Evolutionary conservation across 2,797 vertebrate genomes (phyloP), one percentile per base, ranked within the genome.

Genomic region (Brotogeris chrysoptera): DNA sequence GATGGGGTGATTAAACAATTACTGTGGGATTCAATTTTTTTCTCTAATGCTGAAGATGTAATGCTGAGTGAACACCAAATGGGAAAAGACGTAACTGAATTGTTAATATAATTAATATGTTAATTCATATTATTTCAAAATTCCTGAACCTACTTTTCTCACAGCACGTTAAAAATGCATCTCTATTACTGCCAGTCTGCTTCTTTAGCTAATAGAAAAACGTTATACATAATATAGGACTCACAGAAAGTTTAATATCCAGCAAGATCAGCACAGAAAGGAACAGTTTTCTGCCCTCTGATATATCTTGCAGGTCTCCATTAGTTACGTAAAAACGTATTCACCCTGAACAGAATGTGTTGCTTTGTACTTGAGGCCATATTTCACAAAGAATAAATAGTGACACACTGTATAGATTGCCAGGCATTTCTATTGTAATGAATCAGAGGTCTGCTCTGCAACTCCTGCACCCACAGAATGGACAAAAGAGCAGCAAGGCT

Each of bases 191-290:
- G 28, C n/a, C 34, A 81, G 41, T 30, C 9, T 70, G 5, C 28
- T 92, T 36, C 59, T 76, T 63, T 53, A 76, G 24, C 24, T 77
- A 91, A 94, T 8, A 87, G 85, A 72, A 92, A 95, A 71, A 68
- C 7, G 8, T 60, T 69, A 55, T 27, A 43, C 16, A 4, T 90
- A 50, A 70, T 82, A 39, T 7, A 92, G 61, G 28, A 61, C 60
- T 89, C 60, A 44, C 24, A 86, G 63, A 59, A 88, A 69, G 66
- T 80, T 95, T 83, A 80, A 91, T 85, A 90, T 68, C 69, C 76
- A 71, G 52, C 80, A 66, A 92, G 86, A 95, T 87, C 92, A 92
- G 74, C 63, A n/a, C 38, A 79, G 93, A 92, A 92, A 91, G 30
- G 55, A 74, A 47, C 19, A 44, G 27, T 66, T 95, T 93, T 63